Conservation (phyloP, 2,113 vertebrate genomes). For the Plecturocebus donacophilus region DNA sequence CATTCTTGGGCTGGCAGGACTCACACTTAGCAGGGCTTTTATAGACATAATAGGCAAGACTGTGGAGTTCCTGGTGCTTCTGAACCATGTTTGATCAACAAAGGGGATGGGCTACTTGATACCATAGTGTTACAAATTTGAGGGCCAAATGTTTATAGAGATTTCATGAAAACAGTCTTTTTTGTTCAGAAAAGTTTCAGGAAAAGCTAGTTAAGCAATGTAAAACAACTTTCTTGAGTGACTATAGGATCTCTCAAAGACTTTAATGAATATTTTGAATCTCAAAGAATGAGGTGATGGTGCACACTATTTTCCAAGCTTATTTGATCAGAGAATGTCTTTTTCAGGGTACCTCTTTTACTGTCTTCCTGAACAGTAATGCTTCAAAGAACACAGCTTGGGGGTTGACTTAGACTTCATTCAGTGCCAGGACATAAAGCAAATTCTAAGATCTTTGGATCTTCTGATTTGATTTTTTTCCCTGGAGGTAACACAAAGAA, state of each 20-base stretch:
- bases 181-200: not conserved
- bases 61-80: not conserved
- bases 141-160: not conserved
- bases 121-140: not conserved
- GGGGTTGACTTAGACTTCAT: not conserved
- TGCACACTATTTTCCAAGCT: not conserved
- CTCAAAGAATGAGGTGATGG: not conserved
- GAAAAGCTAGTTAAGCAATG: constrained; percentile 7
- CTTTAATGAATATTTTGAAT: not conserved
- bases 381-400: not conserved
- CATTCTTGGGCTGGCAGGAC: not conserved
- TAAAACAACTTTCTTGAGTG: not conserved
- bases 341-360: not conserved
- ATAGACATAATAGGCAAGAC: not conserved
- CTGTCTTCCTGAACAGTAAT: not conserved
- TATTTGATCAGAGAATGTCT: not conserved
- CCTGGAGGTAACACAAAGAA: constrained; percentile 1
- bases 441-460: not conserved
- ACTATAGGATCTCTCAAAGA: not conserved
- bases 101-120: not conserved
- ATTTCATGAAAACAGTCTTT: not conserved
- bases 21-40: not conserved
- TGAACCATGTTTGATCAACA: not conserved
- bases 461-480: not conserved
- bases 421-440: not conserved